Base-by-base conservation (phyloP, 2,888 invertebrate species). In the Monochamus alternatus region DNA sequence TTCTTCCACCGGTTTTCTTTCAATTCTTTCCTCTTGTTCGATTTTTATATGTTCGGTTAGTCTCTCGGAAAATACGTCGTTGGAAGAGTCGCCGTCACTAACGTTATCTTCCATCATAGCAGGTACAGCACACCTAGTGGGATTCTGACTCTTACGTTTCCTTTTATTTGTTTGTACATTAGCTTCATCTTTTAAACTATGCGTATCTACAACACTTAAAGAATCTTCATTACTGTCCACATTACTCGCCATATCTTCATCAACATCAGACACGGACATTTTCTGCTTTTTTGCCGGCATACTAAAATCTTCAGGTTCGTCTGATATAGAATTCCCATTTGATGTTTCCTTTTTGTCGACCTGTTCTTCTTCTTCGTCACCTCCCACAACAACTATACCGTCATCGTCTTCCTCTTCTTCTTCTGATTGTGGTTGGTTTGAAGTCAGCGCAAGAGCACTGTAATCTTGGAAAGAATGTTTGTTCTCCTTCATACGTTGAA, bases 71-170 rank as follows among this genome's bases (percentile, higher is more conserved):
- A 89, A 89, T 59, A 88, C 88, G 85, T 93, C 92, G 83, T 91
- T 91, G 7, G 92, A 92, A 8, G 92, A 92, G 81, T 92, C 92
- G 12, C 92, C 92, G 82, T 93, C 93, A 62, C 92, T 92, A 58
- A 83, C 85, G 73, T 91, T 90, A 72, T 92, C 91, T 62, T 91
- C 91, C 76, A 90, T 89, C 75, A 90, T 89, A 55, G 89, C 87
- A 38, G 92, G 90, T 65, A 92, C 89, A n/a, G 95, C 93, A 86
- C 96, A 94, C 78, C 95, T 92, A 1, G 95, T 96, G 0, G 97
- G 97, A 87, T 97, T 97, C 83, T 95, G 93, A 83, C 94, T 96
- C 89, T 97, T 97, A 43, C 97, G 91, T 88, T 97, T 97, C 73
- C 96, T 91, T 85, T 94, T 95, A 85, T 92, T 93, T n/a, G 93